Percentiles rank a stretch among this genome's conserved stretches.
Evolutionary conservation across 2,888 invertebrate species (phyloP).

Genomic region (Muschampia plurimacula): DNA sequence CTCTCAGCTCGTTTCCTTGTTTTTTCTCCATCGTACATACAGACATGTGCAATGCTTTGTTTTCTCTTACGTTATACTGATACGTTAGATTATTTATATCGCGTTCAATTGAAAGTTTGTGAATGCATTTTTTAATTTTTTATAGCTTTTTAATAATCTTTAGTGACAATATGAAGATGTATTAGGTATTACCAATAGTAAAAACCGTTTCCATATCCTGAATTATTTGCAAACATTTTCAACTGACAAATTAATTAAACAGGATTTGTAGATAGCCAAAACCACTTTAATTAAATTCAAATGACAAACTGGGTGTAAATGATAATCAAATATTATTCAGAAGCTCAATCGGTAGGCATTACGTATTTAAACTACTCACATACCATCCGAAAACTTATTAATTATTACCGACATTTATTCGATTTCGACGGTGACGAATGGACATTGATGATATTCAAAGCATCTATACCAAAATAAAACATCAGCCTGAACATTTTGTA

Average conservation of each 20-base stretch:
- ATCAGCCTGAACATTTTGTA: too few species aligned
- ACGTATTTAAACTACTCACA: conserved; percentile 1
- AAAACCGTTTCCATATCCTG: not conserved
- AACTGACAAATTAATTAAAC: not conserved
- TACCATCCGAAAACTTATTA: conserved; percentile 1
- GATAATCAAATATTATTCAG: conserved; percentile 5
- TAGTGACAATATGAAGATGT: not conserved
- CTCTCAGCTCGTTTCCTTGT: conserved; percentile 44
- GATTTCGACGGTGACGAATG: conserved; percentile 4
- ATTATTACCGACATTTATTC: conserved; percentile 40
- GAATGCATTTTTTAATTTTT: not conserved
- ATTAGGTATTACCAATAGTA: not conserved
- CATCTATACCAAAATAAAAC: too few species aligned
- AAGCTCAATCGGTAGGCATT: not conserved
- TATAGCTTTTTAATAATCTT: not conserved
- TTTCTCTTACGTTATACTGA: not conserved
- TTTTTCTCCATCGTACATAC: conserved; percentile 42
- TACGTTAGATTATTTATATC: conserved; percentile 18
- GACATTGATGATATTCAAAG: not conserved
- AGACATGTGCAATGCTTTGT: conserved; percentile 48
- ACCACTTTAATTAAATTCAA: not conserved
- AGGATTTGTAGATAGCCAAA: not conserved
- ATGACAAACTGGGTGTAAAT: conserved; percentile 1
- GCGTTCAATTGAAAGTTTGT: not conserved
- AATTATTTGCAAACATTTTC: not conserved